Base-by-base conservation (phyloP, 53 echinoderm and acorn worm genomes). In the Holothuria leucospilota region DNA sequence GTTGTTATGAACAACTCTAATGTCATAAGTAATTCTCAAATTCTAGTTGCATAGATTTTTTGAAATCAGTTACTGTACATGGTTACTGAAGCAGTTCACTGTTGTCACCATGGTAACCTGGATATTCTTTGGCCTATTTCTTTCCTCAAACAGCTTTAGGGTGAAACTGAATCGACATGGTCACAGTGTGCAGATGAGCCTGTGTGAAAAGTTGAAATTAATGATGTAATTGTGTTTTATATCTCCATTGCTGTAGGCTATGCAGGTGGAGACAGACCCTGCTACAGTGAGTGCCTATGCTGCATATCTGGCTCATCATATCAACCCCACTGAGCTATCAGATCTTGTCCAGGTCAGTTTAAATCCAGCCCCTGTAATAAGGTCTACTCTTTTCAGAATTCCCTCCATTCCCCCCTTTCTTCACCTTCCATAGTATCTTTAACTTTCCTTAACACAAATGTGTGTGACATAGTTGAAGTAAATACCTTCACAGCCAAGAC, bases 261-360 rank as follows among this genome's bases (percentile, higher is more conserved):
- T 93, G 67, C 98, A 93, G 68, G 86, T 95, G 18, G 95, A 97
- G 62, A 95, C 95, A 10, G 92, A 93, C 59, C 98, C 98, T 6
- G 59, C 86, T 23, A 87, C 98, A 8, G 84, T 96, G 25, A 91
- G 93, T 51, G 88, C 95, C 14, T 97, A 97, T 56, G 88, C 95
- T 51, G 93, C 95, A 85, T 97, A 93, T 62, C 85, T 97, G 24
- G 95, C 98, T 51, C 89, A 90, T 59, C 93, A 92, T 77, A 85
- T 88, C 13, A 81, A 92, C 62, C 82, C 85, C 29, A 53, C 82
- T 21, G 95, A 97, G 41, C 94, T 97, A 28, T 90, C 93, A 77
- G 93, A 95, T 63, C 90, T 97, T 15, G 98, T 93, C 29, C 88
- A 94, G 92, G 96, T 96, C 56, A 90, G 69, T 62, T 52, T 66